Evolutionary conservation across 2,797 vertebrate species (phyloP), one percentile per base, ranked within the genome.

Genomic region (Nannoperca australis): DNA sequence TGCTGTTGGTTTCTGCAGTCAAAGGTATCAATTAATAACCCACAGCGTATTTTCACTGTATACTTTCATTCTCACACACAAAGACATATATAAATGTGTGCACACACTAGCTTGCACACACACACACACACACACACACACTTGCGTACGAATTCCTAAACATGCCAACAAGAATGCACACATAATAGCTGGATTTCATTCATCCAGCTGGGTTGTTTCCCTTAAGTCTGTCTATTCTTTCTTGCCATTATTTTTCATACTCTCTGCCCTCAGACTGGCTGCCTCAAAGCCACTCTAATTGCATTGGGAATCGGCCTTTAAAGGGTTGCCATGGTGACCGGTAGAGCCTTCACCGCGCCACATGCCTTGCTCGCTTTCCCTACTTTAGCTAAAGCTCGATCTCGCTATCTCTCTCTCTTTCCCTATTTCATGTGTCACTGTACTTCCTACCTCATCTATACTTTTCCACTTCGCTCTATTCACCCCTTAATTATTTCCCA

Each of bases 311-410:
- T 92, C 81, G 88, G 94, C 91, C 93, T 94, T 95, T 95, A 94
- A 93, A 91, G 89, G 86, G 95, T 96, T 95, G 94, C 94, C 86
- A 96, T 96, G 94, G 95, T 92, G 93, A 96, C 93, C 58, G 20
- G 76, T 82, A 82, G 92, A 94, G 87, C 90, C 90, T 88, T 89
- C 81, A 70, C 88, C 42, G 56, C 59, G 81, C 78, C 78, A 67
- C 85, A 73, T 80, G 65, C 73, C 81, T 91, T 22, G 56, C 82
- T 90, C 24, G 10, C 80, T 89, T 82, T 73, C 82, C 79, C 79
- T 81, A 82, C 88, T 91, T 86, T 79, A 32, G 76, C 85, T 84
- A 85, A 83, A 86, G 70, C 89, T 67, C 14, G 36, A 75, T 85
- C 61, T 81, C 54, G 3, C 73, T 32, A 22, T 80, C 75, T 64